Conservation (phyloP, 2,888 invertebrate species). For the Geophilus truncorum region DNA sequence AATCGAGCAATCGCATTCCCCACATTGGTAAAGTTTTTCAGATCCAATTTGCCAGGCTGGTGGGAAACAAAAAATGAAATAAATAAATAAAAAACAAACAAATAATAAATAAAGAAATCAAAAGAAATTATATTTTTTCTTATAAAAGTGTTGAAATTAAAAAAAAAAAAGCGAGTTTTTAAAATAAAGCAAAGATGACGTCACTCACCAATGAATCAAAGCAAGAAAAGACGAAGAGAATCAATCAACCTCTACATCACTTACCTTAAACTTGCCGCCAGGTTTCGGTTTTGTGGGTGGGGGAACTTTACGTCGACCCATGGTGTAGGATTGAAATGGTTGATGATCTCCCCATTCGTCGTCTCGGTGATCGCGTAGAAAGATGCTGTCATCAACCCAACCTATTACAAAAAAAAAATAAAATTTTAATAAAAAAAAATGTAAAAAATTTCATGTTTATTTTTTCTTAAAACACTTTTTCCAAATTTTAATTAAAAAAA, state of each 20-base stretch:
- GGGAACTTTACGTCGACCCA: constrained; percentile 59
- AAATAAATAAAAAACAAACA: constrained; percentile 1
- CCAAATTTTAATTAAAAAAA: background rate
- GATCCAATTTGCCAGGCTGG: constrained; percentile 82
- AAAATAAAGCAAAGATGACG: background rate
- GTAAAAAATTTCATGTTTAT: too few species aligned
- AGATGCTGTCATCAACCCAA: constrained; percentile 48
- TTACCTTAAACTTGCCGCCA: constrained; percentile 52
- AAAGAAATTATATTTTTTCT: background rate
- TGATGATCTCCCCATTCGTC: constrained; percentile 46
- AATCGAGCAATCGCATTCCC: constrained; percentile 67
- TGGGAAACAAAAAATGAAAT: constrained; percentile 30
- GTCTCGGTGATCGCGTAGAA: constrained; percentile 41
- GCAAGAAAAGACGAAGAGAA: too few species aligned
- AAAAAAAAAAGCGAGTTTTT: background rate
- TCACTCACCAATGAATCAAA: background rate
- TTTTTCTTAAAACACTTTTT: too few species aligned
- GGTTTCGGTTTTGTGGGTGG: constrained; percentile 60
- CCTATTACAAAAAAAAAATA: constrained; percentile 38
- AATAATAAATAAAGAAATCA: background rate
- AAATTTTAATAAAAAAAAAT: background rate
- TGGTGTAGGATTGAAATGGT: constrained; percentile 62
- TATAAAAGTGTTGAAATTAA: background rate
- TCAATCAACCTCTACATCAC: too few species aligned
- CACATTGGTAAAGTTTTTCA: constrained; percentile 82